phyloP scores from a whole-genome alignment of 2,113 vertebrate species.

The Mellivora capensis region DNA sequence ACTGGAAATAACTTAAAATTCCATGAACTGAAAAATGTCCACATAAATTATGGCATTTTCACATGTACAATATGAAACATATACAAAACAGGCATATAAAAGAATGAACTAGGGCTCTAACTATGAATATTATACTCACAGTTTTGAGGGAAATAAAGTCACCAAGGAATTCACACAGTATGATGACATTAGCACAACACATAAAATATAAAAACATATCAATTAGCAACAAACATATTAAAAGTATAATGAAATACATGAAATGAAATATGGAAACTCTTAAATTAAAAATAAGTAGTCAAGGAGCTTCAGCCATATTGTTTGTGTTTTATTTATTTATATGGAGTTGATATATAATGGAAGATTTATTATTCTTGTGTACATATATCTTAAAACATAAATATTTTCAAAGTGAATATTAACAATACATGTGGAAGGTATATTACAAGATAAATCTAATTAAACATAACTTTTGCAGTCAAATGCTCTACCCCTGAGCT shows the following conservation, averaged over 20 bases:
- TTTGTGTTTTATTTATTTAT: background rate
- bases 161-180: background rate
- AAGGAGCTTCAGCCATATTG: background rate
- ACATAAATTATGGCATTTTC: background rate
- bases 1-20: background rate
- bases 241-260: background rate
- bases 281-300: background rate
- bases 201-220: background rate
- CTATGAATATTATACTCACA: background rate
- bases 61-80: background rate
- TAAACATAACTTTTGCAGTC: background rate
- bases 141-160: background rate
- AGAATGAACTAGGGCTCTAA: background rate
- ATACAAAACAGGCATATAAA: background rate
- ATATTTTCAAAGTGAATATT: background rate
- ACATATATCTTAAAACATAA: background rate
- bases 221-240: background rate
- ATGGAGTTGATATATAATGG: background rate
- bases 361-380: background rate
- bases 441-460: background rate
- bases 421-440: background rate
- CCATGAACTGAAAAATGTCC: background rate
- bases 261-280: background rate
- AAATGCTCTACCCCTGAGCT: no score
- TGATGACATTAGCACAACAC: background rate